Conservation (phyloP, 2,797 vertebrate species). For the Helarctos malayanus region DNA sequence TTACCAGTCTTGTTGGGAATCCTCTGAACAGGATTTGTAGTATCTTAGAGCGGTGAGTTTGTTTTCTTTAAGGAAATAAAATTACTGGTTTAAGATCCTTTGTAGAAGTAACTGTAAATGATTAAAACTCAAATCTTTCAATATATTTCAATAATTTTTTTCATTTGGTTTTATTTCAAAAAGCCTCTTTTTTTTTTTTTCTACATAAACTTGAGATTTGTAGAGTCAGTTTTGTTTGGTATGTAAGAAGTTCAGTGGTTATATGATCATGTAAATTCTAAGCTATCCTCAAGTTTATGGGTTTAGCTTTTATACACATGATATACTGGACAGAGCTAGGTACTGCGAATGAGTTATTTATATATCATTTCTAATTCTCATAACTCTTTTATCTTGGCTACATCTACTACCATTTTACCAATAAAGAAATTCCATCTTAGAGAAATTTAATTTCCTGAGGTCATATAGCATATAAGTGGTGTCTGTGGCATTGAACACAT, state of each 20-base stretch:
- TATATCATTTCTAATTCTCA: not conserved
- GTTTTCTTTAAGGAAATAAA: constrained; percentile 38
- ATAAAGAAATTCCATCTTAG: not conserved
- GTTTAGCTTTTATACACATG: not conserved
- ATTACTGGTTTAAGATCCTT: not conserved
- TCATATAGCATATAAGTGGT: not conserved
- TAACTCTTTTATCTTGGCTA: not conserved
- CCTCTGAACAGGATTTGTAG: not conserved
- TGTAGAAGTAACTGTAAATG: constrained; percentile 15
- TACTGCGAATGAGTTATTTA: not conserved
- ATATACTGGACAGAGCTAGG: not conserved
- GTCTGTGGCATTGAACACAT: not conserved
- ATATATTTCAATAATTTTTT: not conserved
- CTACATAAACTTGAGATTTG: not conserved
- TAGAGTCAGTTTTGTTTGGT: constrained; percentile 21
- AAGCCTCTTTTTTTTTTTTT: not conserved
- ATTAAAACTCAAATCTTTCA: not conserved
- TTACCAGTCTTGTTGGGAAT: not conserved
- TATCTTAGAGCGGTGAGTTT: not conserved
- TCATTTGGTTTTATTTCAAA: not conserved
- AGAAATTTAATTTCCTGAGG: not conserved
- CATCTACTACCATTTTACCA: not conserved
- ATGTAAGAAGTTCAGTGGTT: not conserved
- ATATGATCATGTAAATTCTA: not conserved
- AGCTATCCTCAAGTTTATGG: constrained; percentile 10